A percentile compares a stretch with the other conserved stretches of the same genome.
phyloP scores from a whole-genome alignment of 2,113 vertebrate genomes.

The Bothrops jararaca region DNA sequence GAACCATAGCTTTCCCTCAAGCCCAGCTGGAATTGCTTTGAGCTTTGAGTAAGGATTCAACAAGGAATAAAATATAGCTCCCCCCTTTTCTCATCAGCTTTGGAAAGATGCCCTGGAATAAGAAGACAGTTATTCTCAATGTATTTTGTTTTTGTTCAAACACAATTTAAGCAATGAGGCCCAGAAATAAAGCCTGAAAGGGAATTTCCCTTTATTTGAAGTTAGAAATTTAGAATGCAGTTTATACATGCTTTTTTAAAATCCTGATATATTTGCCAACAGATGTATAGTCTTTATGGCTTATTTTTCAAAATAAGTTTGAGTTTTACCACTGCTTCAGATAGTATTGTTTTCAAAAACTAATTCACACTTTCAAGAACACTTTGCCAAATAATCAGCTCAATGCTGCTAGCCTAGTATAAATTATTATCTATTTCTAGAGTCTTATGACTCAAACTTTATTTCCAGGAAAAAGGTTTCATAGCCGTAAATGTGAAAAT shows the following conservation, averaged over 20 bases:
- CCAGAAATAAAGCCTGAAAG: neutral
- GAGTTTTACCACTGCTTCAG: neutral
- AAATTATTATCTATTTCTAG: conserved; percentile 8
- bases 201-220: neutral
- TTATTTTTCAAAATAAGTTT: neutral
- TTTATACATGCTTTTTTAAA: neutral
- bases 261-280: neutral
- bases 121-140: neutral
- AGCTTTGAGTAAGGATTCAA: neutral
- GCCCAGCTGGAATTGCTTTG: neutral
- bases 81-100: neutral
- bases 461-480: neutral
- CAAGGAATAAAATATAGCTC: neutral
- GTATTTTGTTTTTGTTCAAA: neutral
- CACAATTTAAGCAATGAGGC: neutral
- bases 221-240: neutral
- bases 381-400: conserved; percentile 4
- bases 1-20: neutral
- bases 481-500: neutral
- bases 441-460: neutral
- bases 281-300: neutral
- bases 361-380: conserved; percentile 14
- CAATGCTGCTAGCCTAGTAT: neutral
- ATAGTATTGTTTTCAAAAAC: conserved; percentile 2
- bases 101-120: neutral